Conservation (phyloP, 2,113 vertebrate genomes). For the Macheiramphus alcinus region DNA sequence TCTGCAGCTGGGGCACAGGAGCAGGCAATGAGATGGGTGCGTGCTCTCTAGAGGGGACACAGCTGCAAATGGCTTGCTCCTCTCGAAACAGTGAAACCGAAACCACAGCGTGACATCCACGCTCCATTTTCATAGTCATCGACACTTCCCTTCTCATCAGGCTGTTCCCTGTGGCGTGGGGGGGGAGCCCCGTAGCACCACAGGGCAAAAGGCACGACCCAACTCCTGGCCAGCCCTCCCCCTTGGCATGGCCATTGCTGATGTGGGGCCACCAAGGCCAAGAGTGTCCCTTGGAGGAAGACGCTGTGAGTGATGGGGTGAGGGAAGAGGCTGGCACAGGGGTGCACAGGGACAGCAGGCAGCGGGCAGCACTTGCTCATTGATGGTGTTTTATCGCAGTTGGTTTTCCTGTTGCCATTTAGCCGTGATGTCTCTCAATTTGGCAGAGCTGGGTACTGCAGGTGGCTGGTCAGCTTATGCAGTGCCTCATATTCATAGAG, state of each 20-base stretch:
- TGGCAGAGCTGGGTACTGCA: neutral
- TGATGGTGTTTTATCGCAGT: neutral
- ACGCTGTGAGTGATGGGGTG: neutral
- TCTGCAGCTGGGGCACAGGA: neutral
- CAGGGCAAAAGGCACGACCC: neutral
- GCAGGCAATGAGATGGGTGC: fast-evolving
- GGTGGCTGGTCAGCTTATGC: neutral
- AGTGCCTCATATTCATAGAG: neutral
- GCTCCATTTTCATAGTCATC: neutral
- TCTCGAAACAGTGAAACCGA: neutral
- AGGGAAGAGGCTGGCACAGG: neutral
- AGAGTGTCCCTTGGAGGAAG: neutral
- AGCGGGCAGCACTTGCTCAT: fast-evolving
- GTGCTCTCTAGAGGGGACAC: neutral
- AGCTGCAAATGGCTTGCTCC: neutral
- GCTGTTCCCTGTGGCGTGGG: fast-evolving
- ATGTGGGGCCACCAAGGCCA: fast-evolving
- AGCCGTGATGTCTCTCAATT: neutral
- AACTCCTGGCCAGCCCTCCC: neutral
- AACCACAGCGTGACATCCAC: neutral
- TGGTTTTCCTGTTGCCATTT: neutral
- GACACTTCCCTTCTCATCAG: neutral
- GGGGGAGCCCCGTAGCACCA: neutral
- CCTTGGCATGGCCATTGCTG: neutral
- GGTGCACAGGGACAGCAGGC: neutral